phyloP scores from a whole-genome alignment of 2,797 vertebrate genomes.

The Amphiprion clarkii region DNA sequence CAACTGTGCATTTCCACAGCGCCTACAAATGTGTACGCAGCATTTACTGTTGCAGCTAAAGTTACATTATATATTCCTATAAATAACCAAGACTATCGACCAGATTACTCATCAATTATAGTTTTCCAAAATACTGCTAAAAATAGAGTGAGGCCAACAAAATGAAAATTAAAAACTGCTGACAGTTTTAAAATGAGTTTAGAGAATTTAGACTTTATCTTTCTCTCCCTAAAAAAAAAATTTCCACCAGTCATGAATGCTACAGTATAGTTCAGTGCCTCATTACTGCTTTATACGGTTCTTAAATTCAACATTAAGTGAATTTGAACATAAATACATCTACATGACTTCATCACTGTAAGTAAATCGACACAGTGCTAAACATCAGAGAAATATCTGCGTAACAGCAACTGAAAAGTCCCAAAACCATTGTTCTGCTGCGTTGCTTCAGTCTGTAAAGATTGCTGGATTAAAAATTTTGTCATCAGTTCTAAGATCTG shows the following conservation, averaged over 20 bases:
- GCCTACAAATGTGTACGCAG: constrained; percentile 37
- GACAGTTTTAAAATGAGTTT: not conserved
- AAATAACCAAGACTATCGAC: constrained; percentile 6
- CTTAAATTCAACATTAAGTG: not conserved
- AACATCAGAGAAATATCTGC: not conserved
- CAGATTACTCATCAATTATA: not conserved
- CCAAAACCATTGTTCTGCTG: not conserved
- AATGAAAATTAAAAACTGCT: not conserved
- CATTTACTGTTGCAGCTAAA: constrained; percentile 4
- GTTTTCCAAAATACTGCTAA: not conserved
- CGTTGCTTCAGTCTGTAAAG: not conserved
- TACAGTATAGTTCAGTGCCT: not conserved
- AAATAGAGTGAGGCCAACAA: not conserved
- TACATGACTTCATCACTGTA: not conserved
- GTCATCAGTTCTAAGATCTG: not conserved
- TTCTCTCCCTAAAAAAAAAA: not conserved
- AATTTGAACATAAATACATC: not conserved
- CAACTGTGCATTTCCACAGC: constrained; percentile 21
- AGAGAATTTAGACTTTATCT: too few species aligned
- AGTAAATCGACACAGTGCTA: not conserved
- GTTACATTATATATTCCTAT: constrained; percentile 20
- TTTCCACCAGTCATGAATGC: too few species aligned
- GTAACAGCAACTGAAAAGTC: not conserved
- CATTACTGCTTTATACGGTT: not conserved
- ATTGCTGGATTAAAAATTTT: not conserved